Base-by-base conservation (phyloP, 2,888 invertebrate species). In the Melanostoma scalare region DNA sequence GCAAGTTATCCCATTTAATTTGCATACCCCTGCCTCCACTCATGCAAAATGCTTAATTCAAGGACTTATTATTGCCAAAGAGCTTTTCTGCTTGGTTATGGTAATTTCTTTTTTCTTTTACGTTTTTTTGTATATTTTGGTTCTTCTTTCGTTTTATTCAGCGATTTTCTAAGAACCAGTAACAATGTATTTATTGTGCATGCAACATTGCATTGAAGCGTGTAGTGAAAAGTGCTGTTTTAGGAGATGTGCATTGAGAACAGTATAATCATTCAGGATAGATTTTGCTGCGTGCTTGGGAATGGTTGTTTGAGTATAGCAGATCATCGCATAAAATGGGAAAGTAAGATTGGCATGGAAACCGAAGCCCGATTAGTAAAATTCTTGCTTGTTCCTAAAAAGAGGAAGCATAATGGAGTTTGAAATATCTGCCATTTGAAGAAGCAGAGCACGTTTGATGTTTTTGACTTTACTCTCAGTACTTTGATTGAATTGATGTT, bases 1-100 rank as follows among this genome's bases (percentile, higher is more conserved):
- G 52, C n/a, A 78, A 58, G 79, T 67, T 71, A 75, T 79, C 79
- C 20, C 84, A 84, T 79, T 84, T 79, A 84, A 79, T 84, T 79
- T 84, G 53, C 74, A 75, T 75, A 69, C 44, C 74, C 56, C 35
- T 1, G 20, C 55, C 6, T n/a, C 58, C 48, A 61, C 84, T 79
- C 75, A 55, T 42, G 67, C 30, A 44, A 75, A 84, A 75, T 75
- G 74, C 79, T 84, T 84, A 84, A 84, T 84, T 79, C 84, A 79
- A 79, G 75, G 74, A 84, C 78, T 79, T 79, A 75, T 79, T 71
- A 67, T 79, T 60, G 60, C 71, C 67, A 84, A 78, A 77, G 73
- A 72, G 72, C 58, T 74, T 78, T 69, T 55, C 58, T 58, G 61
- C 60, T 33, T 77, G 46, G 44, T 73, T 61, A 46, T 67, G 53